phyloP scores from a whole-genome alignment of 1,140 invertebrate genomes.

The Drosophila ohnishii region DNA sequence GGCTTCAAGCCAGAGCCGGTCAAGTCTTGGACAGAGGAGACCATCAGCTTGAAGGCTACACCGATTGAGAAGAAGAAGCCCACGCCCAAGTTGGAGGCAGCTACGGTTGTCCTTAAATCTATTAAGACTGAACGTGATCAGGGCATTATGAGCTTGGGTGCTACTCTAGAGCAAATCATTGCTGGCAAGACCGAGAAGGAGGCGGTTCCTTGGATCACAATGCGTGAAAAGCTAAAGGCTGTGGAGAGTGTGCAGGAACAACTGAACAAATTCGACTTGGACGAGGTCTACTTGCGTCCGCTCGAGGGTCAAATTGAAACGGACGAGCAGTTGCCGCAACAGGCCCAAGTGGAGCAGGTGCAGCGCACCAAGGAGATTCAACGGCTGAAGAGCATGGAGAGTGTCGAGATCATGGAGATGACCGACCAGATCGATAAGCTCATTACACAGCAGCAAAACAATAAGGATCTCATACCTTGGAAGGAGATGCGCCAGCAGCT shows the following conservation, averaged over 20 bases:
- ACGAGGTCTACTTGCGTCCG: slow-evolving; percentile 76
- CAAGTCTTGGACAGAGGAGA: slow-evolving; percentile 85
- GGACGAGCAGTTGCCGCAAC: slow-evolving; percentile 61
- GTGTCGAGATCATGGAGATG: slow-evolving; percentile 81
- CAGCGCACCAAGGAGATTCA: slow-evolving; percentile 73
- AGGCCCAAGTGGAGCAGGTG: slow-evolving; percentile 64
- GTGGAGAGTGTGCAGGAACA: slow-evolving; percentile 76
- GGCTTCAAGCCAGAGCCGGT: slow-evolving; percentile 79
- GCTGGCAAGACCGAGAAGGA: slow-evolving; percentile 77
- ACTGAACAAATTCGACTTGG: slow-evolving; percentile 76
- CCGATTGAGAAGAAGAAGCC: slow-evolving; percentile 81
- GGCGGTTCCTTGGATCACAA: slow-evolving; percentile 81
- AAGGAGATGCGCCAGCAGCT: slow-evolving; percentile 81
- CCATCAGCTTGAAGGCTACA: slow-evolving; percentile 84
- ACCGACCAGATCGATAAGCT: slow-evolving; percentile 81
- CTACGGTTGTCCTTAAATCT: slow-evolving; percentile 79
- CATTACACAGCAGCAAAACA: slow-evolving; percentile 69
- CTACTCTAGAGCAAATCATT: slow-evolving; percentile 75
- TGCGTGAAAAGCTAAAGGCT: slow-evolving; percentile 77
- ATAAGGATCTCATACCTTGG: slow-evolving; percentile 75
- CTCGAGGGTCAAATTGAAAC: slow-evolving; percentile 68
- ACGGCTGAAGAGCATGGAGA: slow-evolving; percentile 81
- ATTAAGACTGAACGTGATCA: slow-evolving; percentile 79
- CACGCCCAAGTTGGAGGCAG: slow-evolving; percentile 78
- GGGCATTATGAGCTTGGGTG: slow-evolving; percentile 75